A percentile compares a stretch with the other conserved stretches of the same genome.
phyloP scores from a whole-genome alignment of 2,797 vertebrate species.

The Manis pentadactyla region DNA sequence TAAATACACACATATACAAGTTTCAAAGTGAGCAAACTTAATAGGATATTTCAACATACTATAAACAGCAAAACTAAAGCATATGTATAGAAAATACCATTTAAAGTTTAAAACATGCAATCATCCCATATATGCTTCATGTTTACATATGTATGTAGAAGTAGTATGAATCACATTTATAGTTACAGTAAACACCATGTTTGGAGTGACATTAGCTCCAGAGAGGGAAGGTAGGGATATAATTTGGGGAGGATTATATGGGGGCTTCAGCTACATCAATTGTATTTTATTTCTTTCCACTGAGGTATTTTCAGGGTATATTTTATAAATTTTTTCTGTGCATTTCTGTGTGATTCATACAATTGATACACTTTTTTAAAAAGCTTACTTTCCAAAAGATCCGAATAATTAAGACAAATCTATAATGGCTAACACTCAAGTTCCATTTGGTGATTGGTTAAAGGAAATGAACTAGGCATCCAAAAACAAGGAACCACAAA shows the following conservation, averaged over 20 bases:
- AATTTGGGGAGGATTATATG: background rate
- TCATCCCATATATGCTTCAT: background rate
- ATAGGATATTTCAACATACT: background rate
- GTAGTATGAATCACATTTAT: background rate
- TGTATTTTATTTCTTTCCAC: background rate
- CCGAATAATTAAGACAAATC: background rate
- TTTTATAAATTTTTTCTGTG: background rate
- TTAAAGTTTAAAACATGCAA: background rate
- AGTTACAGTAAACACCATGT: background rate
- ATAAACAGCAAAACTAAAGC: background rate
- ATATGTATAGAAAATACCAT: background rate
- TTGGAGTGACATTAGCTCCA: background rate
- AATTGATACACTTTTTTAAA: background rate
- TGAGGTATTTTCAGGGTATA: background rate
- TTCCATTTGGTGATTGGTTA: background rate
- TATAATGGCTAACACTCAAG: background rate
- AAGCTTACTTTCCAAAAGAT: slow-evolving; percentile 20
- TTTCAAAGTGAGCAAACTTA: slow-evolving; percentile 31
- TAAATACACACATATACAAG: background rate
- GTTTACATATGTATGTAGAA: background rate
- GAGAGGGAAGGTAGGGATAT: background rate
- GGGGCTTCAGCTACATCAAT: background rate
- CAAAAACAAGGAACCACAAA: background rate
- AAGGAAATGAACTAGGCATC: background rate
- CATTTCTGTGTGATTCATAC: background rate